Evolutionary conservation across 2,888 invertebrate species (phyloP), one percentile per base, ranked within the genome.

Genomic region (Limenitis camilla): DNA sequence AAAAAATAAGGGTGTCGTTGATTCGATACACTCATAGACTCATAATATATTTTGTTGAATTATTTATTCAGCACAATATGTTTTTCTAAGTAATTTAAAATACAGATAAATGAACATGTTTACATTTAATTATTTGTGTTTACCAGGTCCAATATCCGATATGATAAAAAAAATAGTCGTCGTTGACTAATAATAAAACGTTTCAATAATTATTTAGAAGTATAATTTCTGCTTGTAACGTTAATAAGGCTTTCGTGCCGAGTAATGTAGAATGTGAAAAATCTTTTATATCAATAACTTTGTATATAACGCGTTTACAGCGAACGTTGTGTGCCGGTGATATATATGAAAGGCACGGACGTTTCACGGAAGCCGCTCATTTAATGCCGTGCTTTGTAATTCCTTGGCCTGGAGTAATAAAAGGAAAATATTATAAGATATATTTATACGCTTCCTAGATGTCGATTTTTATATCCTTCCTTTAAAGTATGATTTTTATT

Each of bases 351-450:
- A 42, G n/a, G 29, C 39, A 41, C 30, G 46, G 29, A 38, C 46
- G 42, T 50, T 54, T 54, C 46, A 49, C 46, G 50, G 50, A 47
- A 47, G 49, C 38, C 39, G 35, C 30, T 47, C 40, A 47, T 40
- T 55, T 42, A 51, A 43, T 47, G 31, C 43, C 43, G 27, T 38
- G 31, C 35, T 33, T 40, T 35, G 38, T 36, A 11, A 50, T 54
- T 43, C 36, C 36, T 46, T 50, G 33, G 33, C 7, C 29, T 11
- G 45, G 38, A 45, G n/a, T 30, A 45, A 35, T 8, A 8, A 10
- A 36, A 36, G 6, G 6, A 36, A 2, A 36, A 10, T 36, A 36
- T 36, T 9, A 36, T 10, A 10, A 9, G 35, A 36, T 36, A 35
- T 6, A n/a, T 36, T 5, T 10, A n/a, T 9, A 10, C 2, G 10